Percentiles rank a stretch among this genome's conserved stretches.
Evolutionary conservation across 2,113 vertebrate species (phyloP).

Genomic region (Lophochroa leadbeateri): DNA sequence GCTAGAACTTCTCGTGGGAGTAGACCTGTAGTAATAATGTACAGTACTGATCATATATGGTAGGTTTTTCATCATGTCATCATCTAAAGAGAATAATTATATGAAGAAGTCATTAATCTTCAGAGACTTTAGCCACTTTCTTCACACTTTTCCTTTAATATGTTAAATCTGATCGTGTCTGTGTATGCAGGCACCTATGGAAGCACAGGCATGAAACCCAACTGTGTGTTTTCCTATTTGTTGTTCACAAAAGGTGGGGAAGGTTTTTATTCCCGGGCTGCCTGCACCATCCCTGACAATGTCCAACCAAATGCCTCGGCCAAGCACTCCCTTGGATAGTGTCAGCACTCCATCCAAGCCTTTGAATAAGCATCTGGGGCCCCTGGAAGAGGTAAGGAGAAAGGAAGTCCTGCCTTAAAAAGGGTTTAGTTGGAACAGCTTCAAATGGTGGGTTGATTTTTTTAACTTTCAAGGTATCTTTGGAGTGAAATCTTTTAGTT

Average conservation of each 20-base stretch:
- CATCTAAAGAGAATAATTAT: not conserved
- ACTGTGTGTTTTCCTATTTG: not conserved
- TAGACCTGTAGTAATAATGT: not conserved
- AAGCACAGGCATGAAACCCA: not conserved
- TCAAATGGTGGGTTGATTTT: not conserved
- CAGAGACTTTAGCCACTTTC: not conserved
- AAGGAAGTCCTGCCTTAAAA: not conserved
- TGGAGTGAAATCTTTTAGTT: not conserved
- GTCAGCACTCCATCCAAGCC: conserved; percentile 86
- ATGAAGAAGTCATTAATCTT: not conserved
- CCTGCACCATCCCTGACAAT: conserved; percentile 84
- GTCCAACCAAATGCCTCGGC: conserved; percentile 80
- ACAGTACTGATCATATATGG: not conserved
- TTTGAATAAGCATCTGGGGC: conserved; percentile 82
- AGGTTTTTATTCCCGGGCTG: conserved; percentile 91
- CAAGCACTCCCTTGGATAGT: conserved; percentile 82
- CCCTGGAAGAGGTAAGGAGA: conserved; percentile 86
- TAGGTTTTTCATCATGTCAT: not conserved
- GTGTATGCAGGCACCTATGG: not conserved
- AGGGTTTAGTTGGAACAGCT: not conserved
- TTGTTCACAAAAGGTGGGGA: conserved; percentile 85
- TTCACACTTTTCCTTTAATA: not conserved
- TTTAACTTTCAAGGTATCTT: not conserved
- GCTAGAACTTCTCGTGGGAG: not conserved
- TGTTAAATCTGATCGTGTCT: not conserved